phyloP scores from a whole-genome alignment of 2,797 vertebrate genomes.

The Zenarchopterus dispar region DNA sequence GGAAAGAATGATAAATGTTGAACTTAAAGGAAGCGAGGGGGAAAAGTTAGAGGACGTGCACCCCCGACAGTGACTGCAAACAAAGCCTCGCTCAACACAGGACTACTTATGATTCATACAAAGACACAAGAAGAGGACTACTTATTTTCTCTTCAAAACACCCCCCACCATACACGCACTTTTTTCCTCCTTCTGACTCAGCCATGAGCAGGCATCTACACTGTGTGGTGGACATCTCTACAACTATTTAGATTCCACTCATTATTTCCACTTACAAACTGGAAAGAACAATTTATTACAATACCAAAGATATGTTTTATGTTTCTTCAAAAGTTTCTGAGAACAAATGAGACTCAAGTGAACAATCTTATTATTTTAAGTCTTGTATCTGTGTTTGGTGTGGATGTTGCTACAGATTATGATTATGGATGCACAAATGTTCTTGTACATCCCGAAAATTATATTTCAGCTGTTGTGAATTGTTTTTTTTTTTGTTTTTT shows the following conservation, averaged over 20 bases:
- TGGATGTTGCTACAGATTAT: slow-evolving; percentile 11
- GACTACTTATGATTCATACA: slow-evolving; percentile 79
- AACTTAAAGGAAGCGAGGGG: slow-evolving; percentile 77
- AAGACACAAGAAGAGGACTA: slow-evolving; percentile 55
- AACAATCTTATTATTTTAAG: background rate
- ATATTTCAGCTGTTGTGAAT: slow-evolving; percentile 24
- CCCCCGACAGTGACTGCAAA: slow-evolving; percentile 71
- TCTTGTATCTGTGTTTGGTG: background rate
- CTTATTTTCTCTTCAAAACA: slow-evolving; percentile 49
- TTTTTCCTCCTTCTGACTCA: slow-evolving; percentile 12
- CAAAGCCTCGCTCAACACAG: slow-evolving; percentile 71
- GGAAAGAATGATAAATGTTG: slow-evolving; percentile 84
- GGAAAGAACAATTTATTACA: background rate
- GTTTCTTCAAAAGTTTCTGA: no score
- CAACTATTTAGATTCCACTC: slow-evolving; percentile 47
- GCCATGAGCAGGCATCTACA: slow-evolving; percentile 71
- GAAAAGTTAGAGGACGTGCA: slow-evolving; percentile 73
- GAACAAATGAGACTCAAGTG: no score
- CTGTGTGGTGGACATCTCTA: slow-evolving; percentile 56
- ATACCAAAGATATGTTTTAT: no score
- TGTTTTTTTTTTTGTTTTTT: no score
- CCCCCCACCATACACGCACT: slow-evolving; percentile 14
- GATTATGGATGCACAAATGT: slow-evolving; percentile 19
- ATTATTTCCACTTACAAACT: slow-evolving; percentile 49
- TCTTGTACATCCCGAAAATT: slow-evolving; percentile 16